A percentile compares a stretch with the other conserved stretches of the same genome.
Evolutionary conservation across 2,888 invertebrate species (phyloP).

Genomic region (Timema podura): DNA sequence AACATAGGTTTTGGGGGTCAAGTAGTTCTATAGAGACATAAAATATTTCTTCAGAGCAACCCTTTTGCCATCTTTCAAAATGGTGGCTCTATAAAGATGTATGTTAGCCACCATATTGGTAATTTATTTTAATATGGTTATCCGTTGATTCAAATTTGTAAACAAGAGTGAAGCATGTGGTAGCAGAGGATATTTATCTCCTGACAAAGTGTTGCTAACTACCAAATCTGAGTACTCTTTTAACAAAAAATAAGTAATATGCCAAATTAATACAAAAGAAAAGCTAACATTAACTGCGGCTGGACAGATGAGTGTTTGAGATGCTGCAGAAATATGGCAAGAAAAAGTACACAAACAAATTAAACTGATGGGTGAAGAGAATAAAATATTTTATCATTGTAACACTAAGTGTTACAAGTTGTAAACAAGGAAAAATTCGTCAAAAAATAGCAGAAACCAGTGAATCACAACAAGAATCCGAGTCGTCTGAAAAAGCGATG

Average conservation of each 20-base stretch:
- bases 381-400: not conserved
- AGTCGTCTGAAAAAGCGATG: not conserved
- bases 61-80: not conserved
- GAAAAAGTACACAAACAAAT: not conserved
- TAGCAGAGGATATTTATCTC: not conserved
- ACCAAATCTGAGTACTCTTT: not conserved
- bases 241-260: not conserved
- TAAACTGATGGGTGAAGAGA: not conserved
- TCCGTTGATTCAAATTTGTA: not conserved
- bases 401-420: not conserved
- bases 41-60: not conserved
- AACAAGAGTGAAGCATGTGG: not conserved
- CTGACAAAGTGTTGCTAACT: not conserved
- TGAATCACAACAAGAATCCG: not conserved
- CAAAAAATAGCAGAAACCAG: not conserved
- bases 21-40: not conserved
- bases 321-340: conserved; percentile 7
- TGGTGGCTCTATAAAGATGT: not conserved
- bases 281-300: too few relatives aligned
- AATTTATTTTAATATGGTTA: not conserved
- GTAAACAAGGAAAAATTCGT: not conserved
- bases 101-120: not conserved
- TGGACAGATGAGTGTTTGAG: not conserved
- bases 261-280: too few relatives aligned
- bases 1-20: not conserved